phyloP scores from a whole-genome alignment of 2,888 invertebrate genomes.

The Dolomedes plantarius region DNA sequence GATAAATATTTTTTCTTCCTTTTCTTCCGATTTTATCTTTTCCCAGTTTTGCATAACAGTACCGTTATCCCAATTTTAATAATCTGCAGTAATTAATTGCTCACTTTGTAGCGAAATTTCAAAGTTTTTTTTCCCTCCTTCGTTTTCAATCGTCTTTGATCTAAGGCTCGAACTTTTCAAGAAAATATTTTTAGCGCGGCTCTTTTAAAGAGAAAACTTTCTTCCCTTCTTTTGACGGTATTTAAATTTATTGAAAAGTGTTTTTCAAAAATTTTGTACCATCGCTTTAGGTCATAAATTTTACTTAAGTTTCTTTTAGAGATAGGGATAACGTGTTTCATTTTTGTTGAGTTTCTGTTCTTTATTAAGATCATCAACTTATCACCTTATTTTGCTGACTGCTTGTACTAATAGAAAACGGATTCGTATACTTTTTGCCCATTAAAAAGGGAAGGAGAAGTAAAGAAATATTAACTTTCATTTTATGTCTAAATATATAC shows the following conservation, averaged over 20 bases:
- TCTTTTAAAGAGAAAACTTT: neutral
- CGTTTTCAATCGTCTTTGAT: conserved; percentile 47
- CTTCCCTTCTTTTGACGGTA: conserved; percentile 8
- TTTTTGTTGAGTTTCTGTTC: too few relatives aligned
- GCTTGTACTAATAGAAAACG: too few relatives aligned
- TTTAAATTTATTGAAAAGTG: conserved; percentile 11
- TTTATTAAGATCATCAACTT: too few relatives aligned
- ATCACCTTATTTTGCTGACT: too few relatives aligned
- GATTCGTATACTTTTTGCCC: too few relatives aligned
- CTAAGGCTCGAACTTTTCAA: conserved; percentile 29
- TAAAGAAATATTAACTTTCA: too few relatives aligned
- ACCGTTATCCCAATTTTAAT: conserved; percentile 57
- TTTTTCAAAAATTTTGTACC: neutral
- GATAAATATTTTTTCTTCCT: conserved; percentile 17
- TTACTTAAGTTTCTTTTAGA: neutral
- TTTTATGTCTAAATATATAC: too few relatives aligned
- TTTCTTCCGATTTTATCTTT: conserved; percentile 14
- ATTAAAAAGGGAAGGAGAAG: too few relatives aligned
- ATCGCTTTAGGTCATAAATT: neutral
- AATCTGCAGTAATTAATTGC: conserved; percentile 63
- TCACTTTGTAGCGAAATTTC: conserved; percentile 27
- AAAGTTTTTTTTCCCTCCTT: conserved; percentile 5
- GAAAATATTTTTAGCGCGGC: conserved; percentile 7
- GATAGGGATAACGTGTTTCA: too few relatives aligned
- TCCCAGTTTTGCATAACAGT: neutral